Percentiles rank a stretch among this genome's conserved stretches.
Evolutionary conservation across 2,888 invertebrate genomes (phyloP).

Genomic region (Cataglyphis altisquamis): DNA sequence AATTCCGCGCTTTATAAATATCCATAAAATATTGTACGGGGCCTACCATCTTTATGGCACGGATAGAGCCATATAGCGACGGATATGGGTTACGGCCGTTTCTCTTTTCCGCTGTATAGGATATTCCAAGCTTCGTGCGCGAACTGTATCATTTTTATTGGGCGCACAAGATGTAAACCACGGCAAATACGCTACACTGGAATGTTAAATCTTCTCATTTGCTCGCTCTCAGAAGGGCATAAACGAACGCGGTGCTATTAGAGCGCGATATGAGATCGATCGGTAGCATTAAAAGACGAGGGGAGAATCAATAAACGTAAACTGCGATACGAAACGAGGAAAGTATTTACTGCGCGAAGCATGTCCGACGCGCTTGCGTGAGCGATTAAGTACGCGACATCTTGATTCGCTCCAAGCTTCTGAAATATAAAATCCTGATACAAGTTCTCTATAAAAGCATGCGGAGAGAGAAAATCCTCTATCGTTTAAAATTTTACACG

Average conservation of each 20-base stretch:
- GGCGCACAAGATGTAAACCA: constrained; percentile 46
- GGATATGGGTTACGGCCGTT: constrained; percentile 41
- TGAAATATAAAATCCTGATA: neutral
- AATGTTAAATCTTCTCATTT: constrained; percentile 50
- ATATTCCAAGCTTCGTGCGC: constrained; percentile 47
- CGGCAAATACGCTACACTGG: constrained; percentile 21
- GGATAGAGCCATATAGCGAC: constrained; percentile 25
- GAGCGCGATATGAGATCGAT: constrained; percentile 28
- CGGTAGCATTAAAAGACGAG: constrained; percentile 41
- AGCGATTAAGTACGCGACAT: constrained; percentile 8
- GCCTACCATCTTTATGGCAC: constrained; percentile 43
- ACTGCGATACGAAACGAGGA: constrained; percentile 36
- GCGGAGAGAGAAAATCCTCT: neutral
- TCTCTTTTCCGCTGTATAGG: constrained; percentile 17
- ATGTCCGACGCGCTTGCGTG: constrained; percentile 26
- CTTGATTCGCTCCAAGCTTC: constrained; percentile 6
- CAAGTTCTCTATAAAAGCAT: neutral
- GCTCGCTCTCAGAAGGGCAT: constrained; percentile 1
- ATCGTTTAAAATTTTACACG: neutral
- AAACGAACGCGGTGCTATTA: neutral
- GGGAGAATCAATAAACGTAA: constrained; percentile 52
- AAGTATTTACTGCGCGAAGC: neutral
- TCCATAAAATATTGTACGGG: constrained; percentile 38
- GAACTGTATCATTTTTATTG: constrained; percentile 57
- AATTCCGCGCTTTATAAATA: constrained; percentile 47